Percentiles rank a stretch among this genome's conserved stretches.
phyloP scores from a whole-genome alignment of 1,140 invertebrate genomes.

The Tetragnatha versicolor region DNA sequence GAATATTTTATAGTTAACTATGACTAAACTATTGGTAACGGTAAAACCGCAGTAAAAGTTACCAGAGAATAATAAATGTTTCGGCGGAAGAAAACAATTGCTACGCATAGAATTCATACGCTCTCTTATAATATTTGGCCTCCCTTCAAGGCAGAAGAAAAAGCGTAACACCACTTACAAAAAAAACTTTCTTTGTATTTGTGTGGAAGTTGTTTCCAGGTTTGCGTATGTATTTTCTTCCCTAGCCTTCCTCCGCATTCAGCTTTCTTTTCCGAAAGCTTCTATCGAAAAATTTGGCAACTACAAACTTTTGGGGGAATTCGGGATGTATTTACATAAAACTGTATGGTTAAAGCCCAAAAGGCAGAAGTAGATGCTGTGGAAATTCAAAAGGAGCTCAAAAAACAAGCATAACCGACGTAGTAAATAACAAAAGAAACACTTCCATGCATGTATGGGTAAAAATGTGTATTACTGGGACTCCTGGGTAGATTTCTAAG shows the following conservation, averaged over 20 bases:
- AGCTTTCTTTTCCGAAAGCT: constrained; percentile 4
- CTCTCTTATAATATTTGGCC: too few relatives aligned
- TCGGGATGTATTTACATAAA: constrained; percentile 18
- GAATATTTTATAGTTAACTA: too few relatives aligned
- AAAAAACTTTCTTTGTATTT: constrained; percentile 4
- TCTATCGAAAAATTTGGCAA: too few relatives aligned
- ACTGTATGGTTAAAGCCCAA: constrained; percentile 2
- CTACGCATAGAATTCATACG: too few relatives aligned
- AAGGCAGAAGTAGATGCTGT: neutral
- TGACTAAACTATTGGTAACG: too few relatives aligned
- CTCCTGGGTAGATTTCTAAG: neutral
- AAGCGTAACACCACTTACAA: neutral
- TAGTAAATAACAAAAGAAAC: neutral
- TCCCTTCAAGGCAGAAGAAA: neutral
- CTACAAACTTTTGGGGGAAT: constrained; percentile 23
- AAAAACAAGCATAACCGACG: too few relatives aligned
- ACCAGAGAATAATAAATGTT: too few relatives aligned
- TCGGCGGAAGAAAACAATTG: too few relatives aligned
- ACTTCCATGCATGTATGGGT: neutral
- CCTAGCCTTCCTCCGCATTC: neutral
- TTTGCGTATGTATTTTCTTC: neutral
- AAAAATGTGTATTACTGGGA: neutral
- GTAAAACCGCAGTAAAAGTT: too few relatives aligned
- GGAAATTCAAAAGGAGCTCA: too few relatives aligned
- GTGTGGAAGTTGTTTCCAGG: constrained; percentile 4